A percentile compares a stretch with the other conserved stretches of the same genome.
Evolutionary conservation across 2,113 vertebrate species (phyloP).

Genomic region (Limanda limanda): DNA sequence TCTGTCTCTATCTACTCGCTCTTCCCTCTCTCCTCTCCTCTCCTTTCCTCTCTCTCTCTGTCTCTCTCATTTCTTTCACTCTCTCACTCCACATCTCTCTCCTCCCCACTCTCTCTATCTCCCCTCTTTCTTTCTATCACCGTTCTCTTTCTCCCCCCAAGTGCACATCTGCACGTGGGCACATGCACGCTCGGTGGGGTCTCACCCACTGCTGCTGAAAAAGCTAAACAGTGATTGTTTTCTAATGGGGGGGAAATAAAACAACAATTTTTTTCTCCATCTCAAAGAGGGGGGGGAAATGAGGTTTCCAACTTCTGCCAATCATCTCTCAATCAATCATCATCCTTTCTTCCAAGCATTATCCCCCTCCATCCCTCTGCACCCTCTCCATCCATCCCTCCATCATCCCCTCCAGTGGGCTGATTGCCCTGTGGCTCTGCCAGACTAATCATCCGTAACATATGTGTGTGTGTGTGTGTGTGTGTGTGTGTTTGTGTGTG

Average conservation of each 20-base stretch:
- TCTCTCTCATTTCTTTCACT: constrained; percentile 8
- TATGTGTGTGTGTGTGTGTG: constrained; percentile 27
- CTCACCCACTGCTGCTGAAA: background rate
- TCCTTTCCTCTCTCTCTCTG: no score
- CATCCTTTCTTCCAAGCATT: background rate
- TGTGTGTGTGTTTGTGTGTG: constrained; percentile 9
- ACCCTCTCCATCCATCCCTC: constrained; percentile 16
- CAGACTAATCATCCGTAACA: constrained; percentile 68
- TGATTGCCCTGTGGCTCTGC: constrained; percentile 45
- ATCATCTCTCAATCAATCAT: constrained; percentile 17
- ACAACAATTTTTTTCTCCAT: background rate
- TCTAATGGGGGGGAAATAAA: background rate
- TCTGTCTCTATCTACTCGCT: constrained; percentile 18
- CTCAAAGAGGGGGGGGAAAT: background rate
- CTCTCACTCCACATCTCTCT: constrained; percentile 2
- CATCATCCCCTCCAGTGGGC: constrained; percentile 39
- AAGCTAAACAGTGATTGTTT: background rate
- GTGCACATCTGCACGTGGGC: constrained; percentile 60
- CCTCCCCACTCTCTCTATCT: no score
- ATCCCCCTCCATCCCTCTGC: background rate
- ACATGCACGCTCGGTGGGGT: background rate
- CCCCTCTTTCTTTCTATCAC: no score
- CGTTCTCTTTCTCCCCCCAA: constrained; percentile 46
- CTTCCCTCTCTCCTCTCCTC: constrained; percentile 19
- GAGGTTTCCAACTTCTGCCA: background rate